Percentiles rank a stretch among this genome's conserved stretches.
Evolutionary conservation across 92 coral and sea anemone species (phyloP).

Genomic region (Parazoanthus darwini): DNA sequence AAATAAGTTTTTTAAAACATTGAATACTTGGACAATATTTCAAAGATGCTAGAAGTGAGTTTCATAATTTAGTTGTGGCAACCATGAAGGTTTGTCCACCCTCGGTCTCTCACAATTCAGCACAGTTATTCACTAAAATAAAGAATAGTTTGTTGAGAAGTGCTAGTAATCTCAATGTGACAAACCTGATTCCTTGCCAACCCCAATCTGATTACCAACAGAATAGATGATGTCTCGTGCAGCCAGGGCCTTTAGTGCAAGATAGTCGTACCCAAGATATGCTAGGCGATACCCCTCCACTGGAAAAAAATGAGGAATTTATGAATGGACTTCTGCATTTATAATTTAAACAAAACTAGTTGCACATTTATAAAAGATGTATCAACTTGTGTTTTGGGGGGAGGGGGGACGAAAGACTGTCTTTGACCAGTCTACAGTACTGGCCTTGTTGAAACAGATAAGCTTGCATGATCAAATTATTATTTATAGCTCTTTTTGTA

Average conservation of each 20-base stretch:
- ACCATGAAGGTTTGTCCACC: too few relatives aligned
- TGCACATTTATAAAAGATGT: slow-evolving; percentile 62
- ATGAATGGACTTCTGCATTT: too few relatives aligned
- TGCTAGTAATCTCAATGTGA: background rate
- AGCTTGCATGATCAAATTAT: slow-evolving; percentile 24
- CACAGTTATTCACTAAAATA: background rate
- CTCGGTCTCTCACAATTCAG: background rate
- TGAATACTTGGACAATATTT: too few relatives aligned
- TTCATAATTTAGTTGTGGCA: too few relatives aligned
- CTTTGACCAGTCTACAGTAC: too few relatives aligned
- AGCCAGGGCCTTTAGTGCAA: slow-evolving; percentile 88
- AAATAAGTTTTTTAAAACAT: too few relatives aligned
- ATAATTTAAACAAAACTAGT: too few relatives aligned
- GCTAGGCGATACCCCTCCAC: slow-evolving; percentile 96
- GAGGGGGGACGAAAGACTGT: too few relatives aligned
- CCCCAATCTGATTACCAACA: slow-evolving; percentile 98
- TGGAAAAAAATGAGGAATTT: slow-evolving; percentile 7
- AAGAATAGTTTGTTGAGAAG: too few relatives aligned
- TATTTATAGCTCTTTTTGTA: slow-evolving; percentile 70
- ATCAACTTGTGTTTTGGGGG: slow-evolving; percentile 61
- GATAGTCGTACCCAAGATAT: slow-evolving; percentile 90
- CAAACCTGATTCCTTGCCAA: slow-evolving; percentile 96
- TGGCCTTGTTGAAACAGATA: background rate
- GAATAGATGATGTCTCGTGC: slow-evolving; percentile 84
- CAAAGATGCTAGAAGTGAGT: too few relatives aligned